A percentile compares a stretch with the other conserved stretches of the same genome.
Evolutionary conservation across 2,888 invertebrate species (phyloP).

Genomic region (Bembecia ichneumoniformis): DNA sequence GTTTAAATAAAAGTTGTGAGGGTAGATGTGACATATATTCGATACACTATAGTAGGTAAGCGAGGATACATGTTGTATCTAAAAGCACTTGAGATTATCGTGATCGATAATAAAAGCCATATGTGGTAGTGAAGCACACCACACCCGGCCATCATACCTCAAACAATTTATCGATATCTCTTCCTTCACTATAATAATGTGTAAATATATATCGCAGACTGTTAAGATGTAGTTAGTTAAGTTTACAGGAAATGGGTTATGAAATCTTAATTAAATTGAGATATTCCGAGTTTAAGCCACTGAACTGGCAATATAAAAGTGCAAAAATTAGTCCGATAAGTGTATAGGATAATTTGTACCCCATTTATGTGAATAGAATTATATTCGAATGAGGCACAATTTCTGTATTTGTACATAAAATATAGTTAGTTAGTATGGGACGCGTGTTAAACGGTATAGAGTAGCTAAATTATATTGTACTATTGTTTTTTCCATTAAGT

Average conservation of each 20-base stretch:
- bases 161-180: constrained; percentile 52
- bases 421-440: constrained; percentile 53
- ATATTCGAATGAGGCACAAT: constrained; percentile 64
- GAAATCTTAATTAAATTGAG: constrained; percentile 68
- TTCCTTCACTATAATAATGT: constrained; percentile 42
- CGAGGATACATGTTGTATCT: too few species aligned
- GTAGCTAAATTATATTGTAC: background rate
- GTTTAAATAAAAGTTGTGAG: too few species aligned
- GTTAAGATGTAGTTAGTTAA: constrained; percentile 41
- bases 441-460: constrained; percentile 29
- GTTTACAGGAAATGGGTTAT: constrained; percentile 56
- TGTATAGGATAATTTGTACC: constrained; percentile 60
- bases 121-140: constrained; percentile 2
- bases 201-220: constrained; percentile 54
- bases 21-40: too few species aligned
- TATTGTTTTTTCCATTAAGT: background rate
- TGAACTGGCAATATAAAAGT: constrained; percentile 66
- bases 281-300: constrained; percentile 70
- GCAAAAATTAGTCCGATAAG: constrained; percentile 63
- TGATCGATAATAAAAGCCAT: too few species aligned
- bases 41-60: too few species aligned
- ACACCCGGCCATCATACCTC: constrained; percentile 16
- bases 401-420: constrained; percentile 59
- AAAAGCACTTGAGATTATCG: too few species aligned
- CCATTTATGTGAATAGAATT: constrained; percentile 60